These are phyloP conservation scores for Villa cingulata DNA, from an alignment of 2,888 invertebrate genomes.

Conservation along the genomic window DNA sequence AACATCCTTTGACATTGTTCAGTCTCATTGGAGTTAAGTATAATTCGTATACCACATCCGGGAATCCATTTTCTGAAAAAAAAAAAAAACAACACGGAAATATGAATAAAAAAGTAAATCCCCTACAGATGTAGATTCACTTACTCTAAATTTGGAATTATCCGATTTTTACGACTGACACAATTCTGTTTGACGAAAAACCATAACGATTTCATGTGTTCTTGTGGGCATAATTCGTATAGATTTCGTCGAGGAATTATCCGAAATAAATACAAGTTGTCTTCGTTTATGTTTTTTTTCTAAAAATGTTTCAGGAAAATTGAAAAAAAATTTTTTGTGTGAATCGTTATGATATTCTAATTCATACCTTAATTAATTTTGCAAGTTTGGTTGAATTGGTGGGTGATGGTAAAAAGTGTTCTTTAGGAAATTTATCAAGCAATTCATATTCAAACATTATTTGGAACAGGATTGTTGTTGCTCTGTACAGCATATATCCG, in stretches of 20 bases:
- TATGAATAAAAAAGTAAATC: background rate
- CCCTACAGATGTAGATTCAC: no score
- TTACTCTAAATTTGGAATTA: constrained; percentile 65
- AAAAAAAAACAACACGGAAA: constrained; percentile 2
- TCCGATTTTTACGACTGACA: constrained; percentile 41
- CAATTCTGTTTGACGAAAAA: constrained; percentile 55
- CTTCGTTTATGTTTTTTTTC: constrained; percentile 36
- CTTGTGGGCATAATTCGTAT: constrained; percentile 37
- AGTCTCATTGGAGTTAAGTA: constrained; percentile 26
- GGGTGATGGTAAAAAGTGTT: constrained; percentile 56
- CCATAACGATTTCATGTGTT: constrained; percentile 49
- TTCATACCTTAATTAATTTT: no score
- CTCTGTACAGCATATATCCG: constrained; percentile 41
- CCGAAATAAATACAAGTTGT: constrained; percentile 48
- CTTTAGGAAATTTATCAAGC: constrained; percentile 45
- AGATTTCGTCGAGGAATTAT: constrained; percentile 48
- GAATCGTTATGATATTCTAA: background rate
- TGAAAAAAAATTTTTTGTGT: background rate
- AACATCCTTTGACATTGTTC: constrained; percentile 13
- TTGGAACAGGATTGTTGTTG: constrained; percentile 50
- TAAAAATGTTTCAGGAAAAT: constrained; percentile 14
- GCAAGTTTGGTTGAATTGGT: no score
- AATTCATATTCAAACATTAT: constrained; percentile 50
- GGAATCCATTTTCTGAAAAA: constrained; percentile 53
- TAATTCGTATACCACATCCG: constrained; percentile 53